A percentile compares a stretch with the other conserved stretches of the same genome.
These are phyloP conservation scores for Lamproptera curius DNA, from an alignment of 2,888 invertebrate genomes.

Conservation along the genomic window DNA sequence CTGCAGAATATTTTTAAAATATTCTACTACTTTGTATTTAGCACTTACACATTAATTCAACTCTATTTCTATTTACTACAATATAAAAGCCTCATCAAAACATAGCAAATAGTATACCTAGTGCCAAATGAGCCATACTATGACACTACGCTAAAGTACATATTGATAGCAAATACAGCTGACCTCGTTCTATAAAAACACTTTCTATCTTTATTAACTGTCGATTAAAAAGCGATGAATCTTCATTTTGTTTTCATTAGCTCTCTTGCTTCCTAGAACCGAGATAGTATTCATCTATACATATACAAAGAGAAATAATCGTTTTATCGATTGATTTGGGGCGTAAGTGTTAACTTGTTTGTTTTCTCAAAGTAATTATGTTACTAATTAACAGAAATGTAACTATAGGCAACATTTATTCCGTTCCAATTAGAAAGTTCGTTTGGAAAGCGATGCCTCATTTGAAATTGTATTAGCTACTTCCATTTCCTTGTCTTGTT, in stretches of 20 bases:
- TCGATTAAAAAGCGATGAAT: constrained; percentile 1
- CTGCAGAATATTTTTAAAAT: too few relatives aligned
- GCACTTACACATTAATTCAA: too few relatives aligned
- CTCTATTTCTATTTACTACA: too few relatives aligned
- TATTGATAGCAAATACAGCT: too few relatives aligned
- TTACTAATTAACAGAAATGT: constrained; percentile 19
- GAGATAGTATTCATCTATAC: too few relatives aligned
- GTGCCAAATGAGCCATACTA: too few relatives aligned
- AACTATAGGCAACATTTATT: constrained; percentile 17
- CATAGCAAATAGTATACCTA: too few relatives aligned
- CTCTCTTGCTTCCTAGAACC: not conserved
- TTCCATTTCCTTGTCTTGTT: not conserved
- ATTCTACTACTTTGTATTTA: too few relatives aligned
- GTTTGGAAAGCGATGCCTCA: constrained; percentile 18
- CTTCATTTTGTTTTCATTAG: constrained; percentile 16
- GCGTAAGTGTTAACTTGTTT: constrained; percentile 11
- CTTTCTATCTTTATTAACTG: constrained; percentile 8
- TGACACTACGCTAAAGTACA: too few relatives aligned
- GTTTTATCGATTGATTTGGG: constrained; percentile 12
- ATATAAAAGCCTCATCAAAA: too few relatives aligned
- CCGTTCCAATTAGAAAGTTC: constrained; percentile 18
- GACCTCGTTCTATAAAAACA: not conserved
- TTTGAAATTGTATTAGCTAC: constrained; percentile 8
- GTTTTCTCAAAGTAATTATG: constrained; percentile 18
- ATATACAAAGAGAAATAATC: too few relatives aligned